phyloP scores from a whole-genome alignment of 2,113 vertebrate genomes.

The Athene cunicularia region DNA sequence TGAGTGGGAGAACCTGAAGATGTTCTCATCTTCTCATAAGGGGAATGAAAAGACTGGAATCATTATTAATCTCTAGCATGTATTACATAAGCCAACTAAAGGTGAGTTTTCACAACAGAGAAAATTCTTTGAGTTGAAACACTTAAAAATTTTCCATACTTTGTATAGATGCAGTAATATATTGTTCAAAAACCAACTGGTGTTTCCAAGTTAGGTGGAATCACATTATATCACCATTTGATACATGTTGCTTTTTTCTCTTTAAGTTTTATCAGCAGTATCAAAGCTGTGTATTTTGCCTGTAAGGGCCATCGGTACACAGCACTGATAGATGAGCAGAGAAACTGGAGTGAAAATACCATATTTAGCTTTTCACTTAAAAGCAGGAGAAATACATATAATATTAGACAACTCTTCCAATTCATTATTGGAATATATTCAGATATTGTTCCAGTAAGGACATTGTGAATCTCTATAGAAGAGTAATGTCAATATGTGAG shows the following conservation, averaged over 20 bases:
- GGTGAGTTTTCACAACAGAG: background rate
- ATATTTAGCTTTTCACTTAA: background rate
- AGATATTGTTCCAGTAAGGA: background rate
- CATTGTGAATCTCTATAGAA: background rate
- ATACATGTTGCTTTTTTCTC: background rate
- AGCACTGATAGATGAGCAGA: background rate
- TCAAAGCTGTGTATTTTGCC: background rate
- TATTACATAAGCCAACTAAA: background rate
- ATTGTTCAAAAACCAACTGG: background rate
- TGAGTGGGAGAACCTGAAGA: constrained; percentile 4
- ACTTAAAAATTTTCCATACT: background rate
- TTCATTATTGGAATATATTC: background rate
- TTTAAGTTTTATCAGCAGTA: background rate
- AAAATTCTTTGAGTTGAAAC: background rate
- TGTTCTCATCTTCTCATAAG: constrained; percentile 12
- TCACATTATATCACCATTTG: rapidly evolving
- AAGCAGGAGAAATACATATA: background rate
- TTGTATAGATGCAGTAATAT: background rate
- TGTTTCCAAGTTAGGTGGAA: background rate
- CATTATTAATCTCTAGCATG: background rate
- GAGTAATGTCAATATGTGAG: background rate
- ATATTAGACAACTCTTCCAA: background rate
- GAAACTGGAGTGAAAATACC: background rate
- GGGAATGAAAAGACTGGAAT: background rate
- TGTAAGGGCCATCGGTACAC: background rate